Evolutionary conservation across 2,888 invertebrate genomes (phyloP).

Genomic region (Priocnemis perturbator): DNA sequence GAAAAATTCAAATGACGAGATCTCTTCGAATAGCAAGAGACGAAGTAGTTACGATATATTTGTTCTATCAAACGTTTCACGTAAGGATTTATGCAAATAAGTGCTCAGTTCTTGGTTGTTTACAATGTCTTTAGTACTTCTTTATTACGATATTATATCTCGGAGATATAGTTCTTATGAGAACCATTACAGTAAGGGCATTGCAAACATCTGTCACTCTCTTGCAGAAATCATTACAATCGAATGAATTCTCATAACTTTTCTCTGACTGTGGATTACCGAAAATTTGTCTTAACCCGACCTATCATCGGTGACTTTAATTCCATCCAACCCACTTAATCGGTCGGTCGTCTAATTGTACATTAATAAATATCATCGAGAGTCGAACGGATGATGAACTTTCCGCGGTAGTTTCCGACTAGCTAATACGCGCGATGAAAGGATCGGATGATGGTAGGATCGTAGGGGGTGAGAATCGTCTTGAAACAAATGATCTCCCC

Average conservation of each 20-base stretch:
- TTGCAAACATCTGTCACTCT: background rate
- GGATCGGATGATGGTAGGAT: slow-evolving; percentile 12
- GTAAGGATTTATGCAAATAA: no score
- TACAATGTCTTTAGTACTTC: no score
- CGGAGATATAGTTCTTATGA: no score
- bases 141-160: no score
- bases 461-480: background rate
- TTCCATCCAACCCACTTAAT: slow-evolving; percentile 10
- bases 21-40: no score
- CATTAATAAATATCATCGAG: slow-evolving; percentile 18
- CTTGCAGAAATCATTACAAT: no score
- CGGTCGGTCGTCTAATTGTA: slow-evolving; percentile 16
- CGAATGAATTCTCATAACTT: no score
- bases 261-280: no score
- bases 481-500: background rate
- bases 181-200: slow-evolving; percentile 3
- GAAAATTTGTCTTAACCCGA: background rate
- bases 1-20: no score
- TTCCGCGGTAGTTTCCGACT: slow-evolving; percentile 15
- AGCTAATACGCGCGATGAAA: slow-evolving; percentile 6
- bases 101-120: no score
- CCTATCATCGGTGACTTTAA: slow-evolving; percentile 1
- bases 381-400: slow-evolving; percentile 6
- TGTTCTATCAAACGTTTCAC: no score
- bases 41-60: no score